Base-by-base conservation (phyloP, 2,113 vertebrate genomes). In the Leptodactylus fuscus region DNA sequence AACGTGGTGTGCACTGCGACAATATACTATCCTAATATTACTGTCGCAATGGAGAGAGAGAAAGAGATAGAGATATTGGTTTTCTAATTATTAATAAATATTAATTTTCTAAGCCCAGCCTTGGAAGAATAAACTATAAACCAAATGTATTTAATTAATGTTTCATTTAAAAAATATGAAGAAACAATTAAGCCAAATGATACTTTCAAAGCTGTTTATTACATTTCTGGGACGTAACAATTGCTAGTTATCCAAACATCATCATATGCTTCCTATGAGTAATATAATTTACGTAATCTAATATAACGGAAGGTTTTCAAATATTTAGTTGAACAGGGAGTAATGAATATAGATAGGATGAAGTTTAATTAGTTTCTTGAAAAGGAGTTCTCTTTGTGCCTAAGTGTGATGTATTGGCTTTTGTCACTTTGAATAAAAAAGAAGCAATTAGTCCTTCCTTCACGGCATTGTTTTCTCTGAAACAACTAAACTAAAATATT, bases 351-450 rank as follows among this genome's bases (percentile, higher is more conserved):
- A 92, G 92, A 94, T 93, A 93, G 92, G 92, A 93, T 95, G 93
- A 82, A 93, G 91, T 93, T 94, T 95, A 94, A 95, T 95, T 94
- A 94, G 93, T 93, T 95, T 94, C 93, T 92, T 91, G 93, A 92
- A 94, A 93, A 92, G 88, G 89, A 91, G 91, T 92, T 92, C 92
- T 94, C 91, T 86, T 81, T 88, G 89, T 90, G 88, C 88, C 88
- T 93, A 93, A 95, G 90, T 94, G 92, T 94, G 93, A 95, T 93
- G 90, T 92, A 95, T 93, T 91, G 91, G 91, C 88, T 93, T 94
- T 94, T 94, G 93, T 94, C 94, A 94, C 89, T 93, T 90, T 87
- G 91, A 94, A 92, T 94, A 92, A 93, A 95, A 93, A 94, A 93
- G 92, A 92, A 89, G 89, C 89, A 94, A 95, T 95, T 95, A 94